Percentiles rank a stretch among this genome's conserved stretches.
These are phyloP conservation scores for Phylloscopus trochilus DNA, from an alignment of 2,113 vertebrate genomes.

Conservation along the genomic window DNA sequence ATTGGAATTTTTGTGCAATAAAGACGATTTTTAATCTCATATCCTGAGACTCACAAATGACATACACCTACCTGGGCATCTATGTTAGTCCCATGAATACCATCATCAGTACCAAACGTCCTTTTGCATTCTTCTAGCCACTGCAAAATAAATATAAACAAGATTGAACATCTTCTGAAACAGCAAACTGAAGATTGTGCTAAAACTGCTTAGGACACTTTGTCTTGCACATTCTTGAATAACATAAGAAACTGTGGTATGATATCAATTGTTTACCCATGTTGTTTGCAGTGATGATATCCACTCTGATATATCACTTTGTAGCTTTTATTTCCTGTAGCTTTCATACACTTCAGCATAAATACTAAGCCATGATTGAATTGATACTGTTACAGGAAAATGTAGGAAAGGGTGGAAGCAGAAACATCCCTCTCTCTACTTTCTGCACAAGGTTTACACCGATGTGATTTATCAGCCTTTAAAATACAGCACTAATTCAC, in stretches of 20 bases:
- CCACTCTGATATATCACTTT: not conserved
- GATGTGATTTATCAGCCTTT: not conserved
- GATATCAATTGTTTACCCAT: not conserved
- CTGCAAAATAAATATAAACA: conserved; percentile 67
- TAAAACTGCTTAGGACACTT: not conserved
- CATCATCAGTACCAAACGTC: conserved; percentile 89
- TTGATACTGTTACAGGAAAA: not conserved
- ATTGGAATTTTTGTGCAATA: not conserved
- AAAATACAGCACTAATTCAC: not conserved
- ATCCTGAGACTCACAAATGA: not conserved
- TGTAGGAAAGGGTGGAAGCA: not conserved
- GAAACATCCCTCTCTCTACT: not conserved
- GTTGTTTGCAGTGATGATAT: not conserved
- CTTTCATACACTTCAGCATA: not conserved
- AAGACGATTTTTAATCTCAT: not conserved
- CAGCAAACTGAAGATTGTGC: not conserved
- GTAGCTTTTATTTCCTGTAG: not conserved
- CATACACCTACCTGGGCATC: conserved; percentile 84
- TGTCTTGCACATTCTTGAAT: not conserved
- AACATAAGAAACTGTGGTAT: rapidly evolving
- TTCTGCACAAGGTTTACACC: not conserved
- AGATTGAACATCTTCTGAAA: not conserved
- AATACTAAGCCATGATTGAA: not conserved
- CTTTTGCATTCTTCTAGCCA: conserved; percentile 96
- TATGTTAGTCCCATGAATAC: conserved; percentile 77